Base-by-base conservation (phyloP, 1,140 invertebrate genomes). In the fruit fly (Drosophila melanogaster) region DNA sequence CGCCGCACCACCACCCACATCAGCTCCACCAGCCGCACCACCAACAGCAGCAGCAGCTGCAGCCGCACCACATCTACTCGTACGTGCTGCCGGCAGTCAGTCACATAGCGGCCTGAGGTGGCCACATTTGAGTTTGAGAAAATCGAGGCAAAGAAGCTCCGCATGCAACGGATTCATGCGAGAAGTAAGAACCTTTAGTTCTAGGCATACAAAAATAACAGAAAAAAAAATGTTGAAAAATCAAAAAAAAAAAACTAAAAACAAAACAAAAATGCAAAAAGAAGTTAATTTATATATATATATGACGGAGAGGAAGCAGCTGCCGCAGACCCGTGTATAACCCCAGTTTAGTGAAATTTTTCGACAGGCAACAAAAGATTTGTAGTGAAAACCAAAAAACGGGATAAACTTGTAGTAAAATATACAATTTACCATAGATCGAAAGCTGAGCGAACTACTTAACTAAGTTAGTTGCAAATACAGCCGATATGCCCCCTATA, bases 311-410 rank as follows among this genome's bases (percentile, higher is more conserved):
- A 26, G 14, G 10, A 22, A 24, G 11, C 44, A 15, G 70, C 51
- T 80, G 70, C 44, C 14, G 70, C 51, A 85, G 70, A 79, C 61
- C 83, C 76, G 19, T 71, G 65, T 80, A 77, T 77, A 80, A 84
- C 77, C 84, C 84, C 84, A 89, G 84, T 89, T 89, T 89, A 89
- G 84, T 84, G 73, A 90, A 89, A 89, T 89, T 89, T 87, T 89
- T 89, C 62, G 84, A 86, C 67, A 75, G 84, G 72, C 67, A 62
- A 57, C 43, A 64, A 62, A 55, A 59, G 76, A 74, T 65, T 69
- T 81, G 69, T 77, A 81, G 62, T 55, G 38, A 51, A 60, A 76
- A 83, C 54, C 69, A 66, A 74, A 75, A 75, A 60, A 70, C 53
- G 62, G 43, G 75, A 49, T 64, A 79, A 89, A 77, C 65, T 89